Conservation (phyloP, 2,888 invertebrate species). For the Bursaphelenchus okinawaensis region DNA sequence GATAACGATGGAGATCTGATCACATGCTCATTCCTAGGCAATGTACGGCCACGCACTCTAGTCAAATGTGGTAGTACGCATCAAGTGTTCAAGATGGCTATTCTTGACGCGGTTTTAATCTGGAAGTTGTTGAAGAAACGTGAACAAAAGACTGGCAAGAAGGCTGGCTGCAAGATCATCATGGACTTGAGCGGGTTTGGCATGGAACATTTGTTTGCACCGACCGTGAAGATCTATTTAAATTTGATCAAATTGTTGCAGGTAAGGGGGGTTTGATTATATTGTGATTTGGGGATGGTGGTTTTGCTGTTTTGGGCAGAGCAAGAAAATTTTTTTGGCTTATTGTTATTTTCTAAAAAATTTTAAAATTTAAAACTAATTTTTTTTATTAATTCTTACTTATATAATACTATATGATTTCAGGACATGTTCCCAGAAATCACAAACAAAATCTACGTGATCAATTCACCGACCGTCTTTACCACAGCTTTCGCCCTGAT, state of each 20-base stretch:
- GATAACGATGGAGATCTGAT: slow-evolving; percentile 32
- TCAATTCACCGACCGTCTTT: slow-evolving; percentile 32
- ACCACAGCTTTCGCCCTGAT: slow-evolving; percentile 28
- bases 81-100: slow-evolving; percentile 38
- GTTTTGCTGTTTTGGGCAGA: no score
- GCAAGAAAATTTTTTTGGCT: no score
- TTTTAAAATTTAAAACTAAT: background rate
- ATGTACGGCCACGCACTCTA: slow-evolving; percentile 40
- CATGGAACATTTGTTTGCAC: slow-evolving; percentile 43
- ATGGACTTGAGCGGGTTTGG: slow-evolving; percentile 51
- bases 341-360: no score
- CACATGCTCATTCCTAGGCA: slow-evolving; percentile 23
- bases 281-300: no score
- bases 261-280: slow-evolving; percentile 13
- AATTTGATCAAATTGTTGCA: slow-evolving; percentile 41
- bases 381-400: background rate
- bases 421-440: slow-evolving; percentile 30
- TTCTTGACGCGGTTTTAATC: slow-evolving; percentile 41
- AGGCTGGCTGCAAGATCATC: slow-evolving; percentile 46
- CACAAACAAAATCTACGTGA: slow-evolving; percentile 24
- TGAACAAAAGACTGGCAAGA: slow-evolving; percentile 25
- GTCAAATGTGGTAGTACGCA: slow-evolving; percentile 40
- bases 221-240: slow-evolving; percentile 44
- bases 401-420: slow-evolving; percentile 2
- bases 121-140: slow-evolving; percentile 36